These are phyloP conservation scores for Megastigmus dorsalis DNA, from an alignment of 2,888 invertebrate genomes.

Conservation along the genomic window DNA sequence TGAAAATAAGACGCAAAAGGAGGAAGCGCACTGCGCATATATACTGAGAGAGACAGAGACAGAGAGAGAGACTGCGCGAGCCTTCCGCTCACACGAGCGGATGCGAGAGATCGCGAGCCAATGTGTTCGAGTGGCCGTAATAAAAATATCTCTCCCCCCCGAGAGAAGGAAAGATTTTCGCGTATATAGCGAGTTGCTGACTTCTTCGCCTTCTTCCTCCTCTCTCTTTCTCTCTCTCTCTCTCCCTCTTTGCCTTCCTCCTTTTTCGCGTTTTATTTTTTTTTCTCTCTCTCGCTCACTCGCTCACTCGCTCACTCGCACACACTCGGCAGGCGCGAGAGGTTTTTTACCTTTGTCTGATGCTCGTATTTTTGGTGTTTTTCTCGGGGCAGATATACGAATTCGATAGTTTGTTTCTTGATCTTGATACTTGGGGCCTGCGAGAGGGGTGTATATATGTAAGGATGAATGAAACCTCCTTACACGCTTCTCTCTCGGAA, in stretches of 20 bases:
- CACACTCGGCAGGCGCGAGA: background rate
- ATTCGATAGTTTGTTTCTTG: constrained; percentile 47
- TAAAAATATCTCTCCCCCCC: constrained; percentile 35
- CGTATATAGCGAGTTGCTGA: background rate
- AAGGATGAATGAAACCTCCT: constrained; percentile 45
- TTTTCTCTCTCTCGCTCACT: background rate
- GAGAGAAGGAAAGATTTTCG: constrained; percentile 4
- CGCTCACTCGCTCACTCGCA: background rate
- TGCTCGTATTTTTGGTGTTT: constrained; percentile 43
- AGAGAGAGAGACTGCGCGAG: background rate
- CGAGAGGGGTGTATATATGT: background rate
- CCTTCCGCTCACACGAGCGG: constrained; percentile 8
- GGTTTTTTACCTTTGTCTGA: constrained; percentile 23
- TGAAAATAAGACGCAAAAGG: background rate
- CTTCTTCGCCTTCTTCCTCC: too few relatives aligned
- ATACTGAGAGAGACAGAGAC: background rate
- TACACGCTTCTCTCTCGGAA: background rate
- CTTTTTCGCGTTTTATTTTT: background rate
- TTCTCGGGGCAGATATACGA: constrained; percentile 46
- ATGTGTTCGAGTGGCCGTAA: constrained; percentile 17
- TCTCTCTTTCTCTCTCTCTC: too few relatives aligned
- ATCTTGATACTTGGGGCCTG: constrained; percentile 33
- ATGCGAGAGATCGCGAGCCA: constrained; percentile 24
- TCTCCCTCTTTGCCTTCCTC: background rate
- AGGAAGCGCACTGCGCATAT: too few relatives aligned